A percentile compares a stretch with the other conserved stretches of the same genome.
Conservation (phyloP, 2,888 invertebrate species). For the Agriopis leucophaearia region DNA sequence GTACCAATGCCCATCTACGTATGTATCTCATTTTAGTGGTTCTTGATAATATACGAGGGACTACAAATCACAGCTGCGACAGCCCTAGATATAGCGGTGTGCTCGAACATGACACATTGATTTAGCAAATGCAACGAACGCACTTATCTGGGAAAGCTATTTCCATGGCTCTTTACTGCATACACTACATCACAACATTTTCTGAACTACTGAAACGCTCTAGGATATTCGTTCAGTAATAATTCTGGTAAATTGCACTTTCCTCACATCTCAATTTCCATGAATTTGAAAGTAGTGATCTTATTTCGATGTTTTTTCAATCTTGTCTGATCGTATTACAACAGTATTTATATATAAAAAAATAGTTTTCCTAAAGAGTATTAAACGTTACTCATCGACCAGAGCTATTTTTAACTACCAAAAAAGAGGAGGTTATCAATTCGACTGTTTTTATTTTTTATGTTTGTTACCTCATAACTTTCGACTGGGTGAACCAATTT, state of each 20-base stretch:
- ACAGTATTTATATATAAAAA: too few relatives aligned
- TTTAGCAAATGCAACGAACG: conserved; percentile 50
- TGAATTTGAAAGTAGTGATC: too few relatives aligned
- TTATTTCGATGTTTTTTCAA: too few relatives aligned
- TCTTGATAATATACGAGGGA: not conserved
- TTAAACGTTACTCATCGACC: too few relatives aligned
- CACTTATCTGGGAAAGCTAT: conserved; percentile 59
- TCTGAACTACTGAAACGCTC: not conserved
- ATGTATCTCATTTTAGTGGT: not conserved
- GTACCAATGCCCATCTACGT: not conserved
- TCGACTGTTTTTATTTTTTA: too few relatives aligned
- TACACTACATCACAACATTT: conserved; percentile 17
- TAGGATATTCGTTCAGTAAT: not conserved
- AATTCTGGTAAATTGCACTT: not conserved
- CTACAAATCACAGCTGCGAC: conserved; percentile 8
- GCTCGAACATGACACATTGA: conserved; percentile 49
- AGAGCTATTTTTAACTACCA: too few relatives aligned
- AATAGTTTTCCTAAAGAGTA: too few relatives aligned
- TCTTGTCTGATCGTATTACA: too few relatives aligned
- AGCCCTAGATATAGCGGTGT: conserved; percentile 27
- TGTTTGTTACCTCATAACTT: too few relatives aligned
- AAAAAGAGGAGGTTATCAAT: too few relatives aligned
- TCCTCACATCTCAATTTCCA: too few relatives aligned
- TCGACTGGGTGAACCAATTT: too few relatives aligned
- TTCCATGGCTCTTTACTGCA: conserved; percentile 48